Conservation (phyloP, 2,888 invertebrate genomes). For the Rhingia campestris region DNA sequence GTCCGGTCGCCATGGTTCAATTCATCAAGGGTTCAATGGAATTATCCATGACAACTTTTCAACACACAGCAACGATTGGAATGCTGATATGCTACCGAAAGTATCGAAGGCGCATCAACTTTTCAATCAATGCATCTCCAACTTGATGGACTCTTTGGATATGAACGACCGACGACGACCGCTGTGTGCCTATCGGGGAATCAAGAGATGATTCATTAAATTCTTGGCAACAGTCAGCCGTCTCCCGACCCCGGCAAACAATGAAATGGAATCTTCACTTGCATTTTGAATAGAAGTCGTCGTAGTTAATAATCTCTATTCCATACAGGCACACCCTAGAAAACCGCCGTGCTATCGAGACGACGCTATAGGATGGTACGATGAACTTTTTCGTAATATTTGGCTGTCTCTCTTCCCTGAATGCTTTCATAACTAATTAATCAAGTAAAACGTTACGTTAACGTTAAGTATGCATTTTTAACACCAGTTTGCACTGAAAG, state of each 20-base stretch:
- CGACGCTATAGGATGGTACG: slow-evolving; percentile 1
- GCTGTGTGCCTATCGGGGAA: slow-evolving; percentile 19
- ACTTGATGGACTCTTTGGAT: slow-evolving; percentile 14
- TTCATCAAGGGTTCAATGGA: background rate
- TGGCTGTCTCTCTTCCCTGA: slow-evolving; percentile 12
- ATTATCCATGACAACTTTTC: too few relatives aligned
- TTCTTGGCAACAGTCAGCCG: slow-evolving; percentile 4
- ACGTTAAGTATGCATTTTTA: slow-evolving; percentile 46
- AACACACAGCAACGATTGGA: too few relatives aligned
- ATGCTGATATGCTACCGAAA: too few relatives aligned
- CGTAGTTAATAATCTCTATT: background rate
- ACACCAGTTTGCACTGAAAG: background rate
- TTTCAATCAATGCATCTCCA: slow-evolving; percentile 35
- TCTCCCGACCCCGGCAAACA: slow-evolving; percentile 2
- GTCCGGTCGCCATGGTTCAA: background rate
- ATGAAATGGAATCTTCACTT: slow-evolving; percentile 40
- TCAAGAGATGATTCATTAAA: slow-evolving; percentile 54
- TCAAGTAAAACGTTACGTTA: slow-evolving; percentile 44
- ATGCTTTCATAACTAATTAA: slow-evolving; percentile 54
- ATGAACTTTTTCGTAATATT: slow-evolving; percentile 17
- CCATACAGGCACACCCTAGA: slow-evolving; percentile 42
- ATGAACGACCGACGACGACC: background rate
- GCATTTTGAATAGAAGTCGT: slow-evolving; percentile 14
- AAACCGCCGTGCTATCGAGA: background rate
- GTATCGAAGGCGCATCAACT: too few relatives aligned